Percentiles rank a stretch among this genome's conserved stretches.
Conservation (phyloP, 1,140 invertebrate genomes). For the Ptiloglossa arizonensis region DNA sequence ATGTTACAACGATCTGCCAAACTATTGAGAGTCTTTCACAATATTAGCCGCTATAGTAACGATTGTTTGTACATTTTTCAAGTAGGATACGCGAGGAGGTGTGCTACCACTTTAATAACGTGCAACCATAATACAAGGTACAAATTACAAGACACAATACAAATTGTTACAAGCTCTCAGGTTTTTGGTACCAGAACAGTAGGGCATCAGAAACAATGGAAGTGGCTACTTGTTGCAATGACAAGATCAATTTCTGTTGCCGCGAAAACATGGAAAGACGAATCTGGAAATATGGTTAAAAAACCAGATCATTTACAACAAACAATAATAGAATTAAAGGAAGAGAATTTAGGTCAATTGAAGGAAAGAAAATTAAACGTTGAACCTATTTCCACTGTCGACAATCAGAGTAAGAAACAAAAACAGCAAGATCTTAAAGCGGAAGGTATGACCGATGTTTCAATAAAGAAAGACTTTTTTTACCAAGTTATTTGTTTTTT, state of each 20-base stretch:
- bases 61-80: constrained; percentile 72
- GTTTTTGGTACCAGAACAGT: constrained; percentile 55
- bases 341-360: constrained; percentile 75
- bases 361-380: constrained; percentile 74
- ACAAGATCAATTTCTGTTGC: constrained; percentile 59
- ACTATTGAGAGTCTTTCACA: constrained; percentile 70
- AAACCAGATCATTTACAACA: constrained; percentile 58
- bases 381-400: constrained; percentile 31
- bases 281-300: constrained; percentile 12
- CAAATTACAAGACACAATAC: constrained; percentile 58
- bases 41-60: constrained; percentile 60
- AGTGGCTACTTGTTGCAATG: constrained; percentile 52
- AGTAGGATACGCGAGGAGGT: constrained; percentile 67
- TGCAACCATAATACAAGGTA: constrained; percentile 61
- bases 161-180: constrained; percentile 61
- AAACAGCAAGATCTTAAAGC: constrained; percentile 22
- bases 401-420: constrained; percentile 26
- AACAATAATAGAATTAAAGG: constrained; percentile 70
- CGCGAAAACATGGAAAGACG: constrained; percentile 58
- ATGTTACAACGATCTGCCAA: constrained; percentile 77
- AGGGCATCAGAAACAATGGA: constrained; percentile 54
- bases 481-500: background rate
- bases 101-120: constrained; percentile 73
- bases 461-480: constrained; percentile 57
- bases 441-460: constrained; percentile 47